Percentiles rank a stretch among this genome's conserved stretches.
phyloP scores from a whole-genome alignment of 2,797 vertebrate genomes.

The Notolabrus celidotus region DNA sequence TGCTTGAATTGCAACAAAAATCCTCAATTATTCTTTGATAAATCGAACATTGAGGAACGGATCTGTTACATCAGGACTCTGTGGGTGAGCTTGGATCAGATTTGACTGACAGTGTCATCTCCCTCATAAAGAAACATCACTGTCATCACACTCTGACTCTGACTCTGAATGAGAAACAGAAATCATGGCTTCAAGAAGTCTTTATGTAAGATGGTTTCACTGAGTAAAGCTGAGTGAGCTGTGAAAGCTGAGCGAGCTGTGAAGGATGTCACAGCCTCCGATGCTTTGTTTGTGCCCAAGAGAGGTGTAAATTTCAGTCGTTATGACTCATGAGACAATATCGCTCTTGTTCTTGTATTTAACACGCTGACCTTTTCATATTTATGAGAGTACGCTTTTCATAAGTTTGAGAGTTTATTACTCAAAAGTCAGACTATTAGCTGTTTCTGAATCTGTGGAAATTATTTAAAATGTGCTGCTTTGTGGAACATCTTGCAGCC shows the following conservation, averaged over 20 bases:
- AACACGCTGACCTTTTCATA: not conserved
- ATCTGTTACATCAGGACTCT: conserved; percentile 15
- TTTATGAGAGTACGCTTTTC: not conserved
- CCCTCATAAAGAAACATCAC: not conserved
- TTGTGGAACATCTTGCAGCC: not conserved
- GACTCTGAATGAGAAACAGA: not conserved
- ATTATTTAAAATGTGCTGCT: not conserved
- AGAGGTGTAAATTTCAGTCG: not conserved
- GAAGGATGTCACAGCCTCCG: not conserved
- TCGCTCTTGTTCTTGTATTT: not conserved
- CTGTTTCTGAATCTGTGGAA: not conserved
- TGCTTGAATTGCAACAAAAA: not conserved
- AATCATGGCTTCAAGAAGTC: too few relatives aligned
- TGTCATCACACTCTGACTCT: not conserved
- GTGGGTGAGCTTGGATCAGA: conserved; percentile 2
- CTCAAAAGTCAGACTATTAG: not conserved
- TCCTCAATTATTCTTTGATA: not conserved
- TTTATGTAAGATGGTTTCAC: not conserved
- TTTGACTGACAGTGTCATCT: conserved; percentile 13
- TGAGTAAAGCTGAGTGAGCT: not conserved
- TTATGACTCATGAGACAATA: not conserved
- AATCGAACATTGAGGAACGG: not conserved
- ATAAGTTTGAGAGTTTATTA: not conserved
- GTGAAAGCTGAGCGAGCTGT: not conserved
- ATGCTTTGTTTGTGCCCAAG: conserved; percentile 3